Evolutionary conservation across 2,888 invertebrate species (phyloP).

Genomic region (Lymantria dispar): DNA sequence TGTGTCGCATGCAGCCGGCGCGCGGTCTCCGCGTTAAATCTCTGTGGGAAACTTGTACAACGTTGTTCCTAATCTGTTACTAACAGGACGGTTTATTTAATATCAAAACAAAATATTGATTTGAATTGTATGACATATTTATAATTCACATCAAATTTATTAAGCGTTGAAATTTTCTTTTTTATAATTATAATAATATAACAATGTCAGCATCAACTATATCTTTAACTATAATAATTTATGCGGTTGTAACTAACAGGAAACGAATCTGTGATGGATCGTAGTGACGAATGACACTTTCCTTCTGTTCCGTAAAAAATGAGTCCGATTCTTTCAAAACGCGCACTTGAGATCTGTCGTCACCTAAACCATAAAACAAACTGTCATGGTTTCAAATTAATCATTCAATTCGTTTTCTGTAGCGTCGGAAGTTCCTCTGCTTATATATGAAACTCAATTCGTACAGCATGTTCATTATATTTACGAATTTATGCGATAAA

Average conservation of each 20-base stretch:
- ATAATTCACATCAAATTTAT: neutral
- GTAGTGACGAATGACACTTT: slow-evolving; percentile 73
- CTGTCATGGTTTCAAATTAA: slow-evolving; percentile 7
- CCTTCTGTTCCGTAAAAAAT: slow-evolving; percentile 72
- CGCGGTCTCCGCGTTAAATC: slow-evolving; percentile 70
- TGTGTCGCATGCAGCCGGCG: slow-evolving; percentile 79
- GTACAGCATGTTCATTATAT: too few relatives aligned
- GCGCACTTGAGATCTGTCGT: slow-evolving; percentile 19
- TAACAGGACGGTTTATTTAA: slow-evolving; percentile 32
- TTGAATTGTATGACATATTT: neutral
- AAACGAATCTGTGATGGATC: slow-evolving; percentile 72
- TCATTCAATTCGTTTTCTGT: slow-evolving; percentile 5
- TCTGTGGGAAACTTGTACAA: slow-evolving; percentile 76
- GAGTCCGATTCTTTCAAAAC: slow-evolving; percentile 21
- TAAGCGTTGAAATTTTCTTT: neutral
- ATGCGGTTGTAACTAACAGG: slow-evolving; percentile 59
- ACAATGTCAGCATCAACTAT: slow-evolving; percentile 22
- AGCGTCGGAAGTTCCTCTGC: neutral
- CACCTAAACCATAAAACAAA: slow-evolving; percentile 19
- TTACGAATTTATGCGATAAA: too few relatives aligned
- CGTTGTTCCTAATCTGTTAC: slow-evolving; percentile 42
- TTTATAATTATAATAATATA: neutral
- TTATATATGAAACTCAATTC: too few relatives aligned
- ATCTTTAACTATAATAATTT: slow-evolving; percentile 56
- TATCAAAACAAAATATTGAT: slow-evolving; percentile 1